These are phyloP conservation scores for Lagorchestes hirsutus DNA, from an alignment of 2,797 vertebrate species.

Conservation along the genomic window DNA sequence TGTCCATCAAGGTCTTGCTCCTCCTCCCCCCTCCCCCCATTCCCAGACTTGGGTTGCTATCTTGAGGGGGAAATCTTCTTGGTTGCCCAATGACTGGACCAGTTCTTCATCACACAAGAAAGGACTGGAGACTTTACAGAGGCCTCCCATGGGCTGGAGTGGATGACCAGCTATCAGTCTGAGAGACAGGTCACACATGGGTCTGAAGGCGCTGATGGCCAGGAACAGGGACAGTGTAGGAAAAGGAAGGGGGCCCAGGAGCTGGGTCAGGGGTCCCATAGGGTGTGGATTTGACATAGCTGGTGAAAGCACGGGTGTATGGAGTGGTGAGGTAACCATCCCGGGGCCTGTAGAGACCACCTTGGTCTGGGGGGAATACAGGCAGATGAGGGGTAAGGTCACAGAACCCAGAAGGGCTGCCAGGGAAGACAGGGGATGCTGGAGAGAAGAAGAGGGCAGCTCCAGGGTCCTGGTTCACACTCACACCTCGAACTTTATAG, in stretches of 20 bases:
- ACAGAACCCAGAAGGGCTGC: constrained; percentile 58
- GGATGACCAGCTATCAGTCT: not conserved
- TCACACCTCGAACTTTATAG: constrained; percentile 94
- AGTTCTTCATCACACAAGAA: constrained; percentile 39
- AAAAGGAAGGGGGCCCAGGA: constrained; percentile 89
- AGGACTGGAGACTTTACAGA: not conserved
- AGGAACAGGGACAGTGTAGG: constrained; percentile 91
- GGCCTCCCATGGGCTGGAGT: not conserved
- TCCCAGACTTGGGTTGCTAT: constrained; percentile 3
- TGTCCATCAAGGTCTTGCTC: not conserved
- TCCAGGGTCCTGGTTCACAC: constrained; percentile 90
- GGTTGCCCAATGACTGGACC: constrained; percentile 31
- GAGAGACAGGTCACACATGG: constrained; percentile 89
- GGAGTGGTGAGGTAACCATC: constrained; percentile 90
- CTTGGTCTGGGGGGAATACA: constrained; percentile 21
- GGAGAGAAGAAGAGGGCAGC: constrained; percentile 86
- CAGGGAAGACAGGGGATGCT: constrained; percentile 41
- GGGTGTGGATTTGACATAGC: constrained; percentile 91
- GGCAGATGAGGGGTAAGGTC: constrained; percentile 72
- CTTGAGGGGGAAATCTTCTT: constrained; percentile 2
- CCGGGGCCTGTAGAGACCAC: constrained; percentile 64
- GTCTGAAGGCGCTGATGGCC: constrained; percentile 94
- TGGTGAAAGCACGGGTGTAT: constrained; percentile 92
- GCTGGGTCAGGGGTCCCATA: constrained; percentile 91
- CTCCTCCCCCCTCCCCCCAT: not conserved